phyloP scores from a whole-genome alignment of 2,888 invertebrate genomes.

The Elysia crispata region DNA sequence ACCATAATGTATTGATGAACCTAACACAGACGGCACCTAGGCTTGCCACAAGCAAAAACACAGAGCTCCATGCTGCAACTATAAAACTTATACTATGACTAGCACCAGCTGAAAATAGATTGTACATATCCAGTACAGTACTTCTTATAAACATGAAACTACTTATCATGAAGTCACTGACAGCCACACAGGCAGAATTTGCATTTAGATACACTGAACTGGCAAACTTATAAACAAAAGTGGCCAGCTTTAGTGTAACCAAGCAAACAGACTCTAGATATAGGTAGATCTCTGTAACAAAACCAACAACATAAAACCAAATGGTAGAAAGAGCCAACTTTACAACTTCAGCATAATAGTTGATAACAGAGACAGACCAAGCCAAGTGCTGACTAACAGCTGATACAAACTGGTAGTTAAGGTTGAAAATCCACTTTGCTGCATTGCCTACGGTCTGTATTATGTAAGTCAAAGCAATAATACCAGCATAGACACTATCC shows the following conservation, averaged over 20 bases:
- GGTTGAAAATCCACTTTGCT: conserved; percentile 6
- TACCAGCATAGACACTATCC: conserved; percentile 12
- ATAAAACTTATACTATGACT: background rate
- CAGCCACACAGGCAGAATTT: too few species aligned
- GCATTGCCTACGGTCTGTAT: conserved; percentile 29
- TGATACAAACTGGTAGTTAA: conserved; percentile 44
- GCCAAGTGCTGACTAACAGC: conserved; percentile 13
- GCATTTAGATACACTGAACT: too few species aligned
- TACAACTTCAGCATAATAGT: background rate
- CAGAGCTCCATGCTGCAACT: background rate
- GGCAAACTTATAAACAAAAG: background rate
- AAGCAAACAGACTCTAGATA: background rate
- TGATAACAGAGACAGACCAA: background rate
- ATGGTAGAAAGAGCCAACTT: conserved; percentile 30
- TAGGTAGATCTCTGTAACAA: conserved; percentile 48
- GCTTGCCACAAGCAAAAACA: conserved; percentile 37
- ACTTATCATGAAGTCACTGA: too few species aligned
- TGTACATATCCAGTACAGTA: background rate
- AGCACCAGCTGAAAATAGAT: background rate
- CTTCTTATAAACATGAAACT: background rate
- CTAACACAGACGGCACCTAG: conserved; percentile 41
- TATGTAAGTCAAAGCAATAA: conserved; percentile 9
- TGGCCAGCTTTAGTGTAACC: background rate
- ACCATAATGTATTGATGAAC: conserved; percentile 46
- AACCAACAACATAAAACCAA: conserved; percentile 45